A percentile compares a stretch with the other conserved stretches of the same genome.
Evolutionary conservation across 2,797 vertebrate genomes (phyloP).

Genomic region (Rhinogobio ventralis): DNA sequence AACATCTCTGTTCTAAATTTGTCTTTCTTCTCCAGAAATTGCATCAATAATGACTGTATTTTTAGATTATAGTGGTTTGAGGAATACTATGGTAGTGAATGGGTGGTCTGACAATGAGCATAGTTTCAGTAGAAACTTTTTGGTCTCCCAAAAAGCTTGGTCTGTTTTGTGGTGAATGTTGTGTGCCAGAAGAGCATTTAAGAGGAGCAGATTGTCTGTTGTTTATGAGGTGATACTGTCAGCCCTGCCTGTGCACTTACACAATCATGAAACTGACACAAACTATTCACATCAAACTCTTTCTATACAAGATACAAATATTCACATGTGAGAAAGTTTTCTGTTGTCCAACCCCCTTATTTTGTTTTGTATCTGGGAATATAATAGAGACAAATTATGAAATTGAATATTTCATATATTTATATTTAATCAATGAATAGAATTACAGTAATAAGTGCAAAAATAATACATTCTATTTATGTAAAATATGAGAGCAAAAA

Average conservation of each 20-base stretch:
- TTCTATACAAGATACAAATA: background rate
- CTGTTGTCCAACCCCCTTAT: background rate
- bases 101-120: slow-evolving; percentile 45
- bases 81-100: slow-evolving; percentile 5
- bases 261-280: slow-evolving; percentile 28
- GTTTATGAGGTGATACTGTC: slow-evolving; percentile 38
- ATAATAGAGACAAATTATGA: background rate
- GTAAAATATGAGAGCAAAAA: background rate
- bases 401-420: background rate
- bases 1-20: slow-evolving; percentile 15
- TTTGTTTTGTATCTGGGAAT: background rate
- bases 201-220: slow-evolving; percentile 36
- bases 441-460: background rate
- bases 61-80: slow-evolving; percentile 31
- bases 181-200: slow-evolving; percentile 49
- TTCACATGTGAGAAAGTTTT: background rate
- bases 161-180: slow-evolving; percentile 8
- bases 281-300: background rate
- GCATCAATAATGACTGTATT: background rate
- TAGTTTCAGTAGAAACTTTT: background rate
- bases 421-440: background rate
- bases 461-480: background rate
- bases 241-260: slow-evolving; percentile 32
- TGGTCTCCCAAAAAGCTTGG: slow-evolving; percentile 19
- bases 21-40: background rate